Percentiles rank a stretch among this genome's conserved stretches.
These are phyloP conservation scores for Antheraea mylitta DNA, from an alignment of 1,140 invertebrate species.

Conservation along the genomic window DNA sequence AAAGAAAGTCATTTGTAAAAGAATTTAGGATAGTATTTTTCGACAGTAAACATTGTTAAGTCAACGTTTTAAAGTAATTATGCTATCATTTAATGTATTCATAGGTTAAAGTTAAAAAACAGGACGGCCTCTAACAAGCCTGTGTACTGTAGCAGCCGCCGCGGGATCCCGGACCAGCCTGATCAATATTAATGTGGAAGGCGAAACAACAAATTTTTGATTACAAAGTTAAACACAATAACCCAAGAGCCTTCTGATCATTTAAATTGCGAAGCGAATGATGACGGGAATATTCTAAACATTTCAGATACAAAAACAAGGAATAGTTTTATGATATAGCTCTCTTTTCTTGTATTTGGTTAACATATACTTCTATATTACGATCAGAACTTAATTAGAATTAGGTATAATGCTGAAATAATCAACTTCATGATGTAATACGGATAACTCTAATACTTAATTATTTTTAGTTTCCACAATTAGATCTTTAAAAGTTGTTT, in stretches of 20 bases:
- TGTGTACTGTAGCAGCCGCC: neutral
- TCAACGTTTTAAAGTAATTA: conserved; percentile 1
- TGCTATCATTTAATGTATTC: neutral
- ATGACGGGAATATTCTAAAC: neutral
- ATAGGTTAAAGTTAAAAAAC: neutral
- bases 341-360: neutral
- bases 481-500: too few relatives aligned
- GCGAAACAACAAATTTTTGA: neutral
- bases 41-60: neutral
- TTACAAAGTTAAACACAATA: neutral
- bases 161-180: neutral
- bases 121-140: neutral
- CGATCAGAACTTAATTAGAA: too few relatives aligned
- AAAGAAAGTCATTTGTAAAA: too few relatives aligned
- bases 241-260: neutral
- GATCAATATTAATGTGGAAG: conserved; percentile 1
- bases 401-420: too few relatives aligned
- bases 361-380: too few relatives aligned
- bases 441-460: too few relatives aligned
- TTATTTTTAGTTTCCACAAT: too few relatives aligned
- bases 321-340: neutral
- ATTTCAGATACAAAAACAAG: neutral
- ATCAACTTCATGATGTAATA: too few relatives aligned
- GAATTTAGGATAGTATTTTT: neutral
- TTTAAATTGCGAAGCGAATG: neutral